phyloP scores from a whole-genome alignment of 2,888 invertebrate genomes.

The Litoditis marina region DNA sequence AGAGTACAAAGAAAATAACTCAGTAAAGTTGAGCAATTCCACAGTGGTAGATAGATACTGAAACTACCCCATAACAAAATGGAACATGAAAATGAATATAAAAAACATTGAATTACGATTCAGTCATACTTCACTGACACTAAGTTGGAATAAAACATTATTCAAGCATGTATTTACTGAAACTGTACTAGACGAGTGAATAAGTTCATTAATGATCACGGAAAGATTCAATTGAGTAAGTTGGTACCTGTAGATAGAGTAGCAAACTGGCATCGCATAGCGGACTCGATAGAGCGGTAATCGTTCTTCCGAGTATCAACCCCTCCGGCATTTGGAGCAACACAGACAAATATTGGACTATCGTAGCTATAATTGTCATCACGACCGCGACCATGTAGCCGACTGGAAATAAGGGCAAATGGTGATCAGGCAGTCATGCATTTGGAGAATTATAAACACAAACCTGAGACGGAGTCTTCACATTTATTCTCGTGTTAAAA shows the following conservation, averaged over 20 bases:
- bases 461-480: too few species aligned
- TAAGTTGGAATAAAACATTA: too few species aligned
- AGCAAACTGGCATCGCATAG: slow-evolving; percentile 51
- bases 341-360: slow-evolving; percentile 39
- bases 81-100: background rate
- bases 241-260: slow-evolving; percentile 47
- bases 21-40: background rate
- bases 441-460: too few species aligned
- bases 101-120: too few species aligned
- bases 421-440: too few species aligned
- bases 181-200: too few species aligned
- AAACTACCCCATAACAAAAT: too few species aligned
- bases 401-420: slow-evolving; percentile 30
- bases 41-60: too few species aligned
- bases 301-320: slow-evolving; percentile 44
- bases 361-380: slow-evolving; percentile 34
- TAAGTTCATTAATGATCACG: too few species aligned
- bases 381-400: slow-evolving; percentile 47
- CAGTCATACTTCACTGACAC: too few species aligned
- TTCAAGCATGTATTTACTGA: too few species aligned
- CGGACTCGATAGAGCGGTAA: slow-evolving; percentile 49
- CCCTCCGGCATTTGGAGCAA: slow-evolving; percentile 42
- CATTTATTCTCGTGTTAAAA: background rate
- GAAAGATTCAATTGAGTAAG: background rate
- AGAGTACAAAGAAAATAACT: background rate